Conservation (phyloP, 2,888 invertebrate species). For the Volucella inanis region DNA sequence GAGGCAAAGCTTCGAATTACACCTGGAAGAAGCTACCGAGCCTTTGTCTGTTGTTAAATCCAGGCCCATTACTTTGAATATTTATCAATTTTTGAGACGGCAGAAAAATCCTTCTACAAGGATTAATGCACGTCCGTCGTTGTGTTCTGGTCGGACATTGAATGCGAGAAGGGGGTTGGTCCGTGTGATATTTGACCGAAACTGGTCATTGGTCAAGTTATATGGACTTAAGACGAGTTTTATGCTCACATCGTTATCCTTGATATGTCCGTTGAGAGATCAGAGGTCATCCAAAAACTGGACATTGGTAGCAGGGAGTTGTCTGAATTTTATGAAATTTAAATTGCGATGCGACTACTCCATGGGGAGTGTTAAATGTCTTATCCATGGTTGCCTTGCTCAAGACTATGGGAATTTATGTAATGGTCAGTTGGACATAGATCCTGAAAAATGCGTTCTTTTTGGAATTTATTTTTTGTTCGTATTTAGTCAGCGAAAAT, state of each 20-base stretch:
- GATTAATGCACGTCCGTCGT: slow-evolving; percentile 51
- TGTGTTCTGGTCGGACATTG: slow-evolving; percentile 41
- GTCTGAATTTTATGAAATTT: slow-evolving; percentile 62
- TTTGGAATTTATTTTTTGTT: slow-evolving; percentile 24
- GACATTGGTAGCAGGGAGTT: slow-evolving; percentile 70
- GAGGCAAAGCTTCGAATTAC: slow-evolving; percentile 73
- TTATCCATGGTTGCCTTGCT: slow-evolving; percentile 34
- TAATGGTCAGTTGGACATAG: slow-evolving; percentile 59
- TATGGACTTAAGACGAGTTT: slow-evolving; percentile 67
- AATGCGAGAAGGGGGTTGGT: slow-evolving; percentile 47
- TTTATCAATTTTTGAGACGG: slow-evolving; percentile 57
- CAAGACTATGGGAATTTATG: slow-evolving; percentile 66
- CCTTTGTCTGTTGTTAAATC: slow-evolving; percentile 24
- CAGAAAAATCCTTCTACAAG: slow-evolving; percentile 56
- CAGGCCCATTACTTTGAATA: slow-evolving; percentile 65
- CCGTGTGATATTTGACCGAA: slow-evolving; percentile 65
- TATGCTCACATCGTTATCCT: slow-evolving; percentile 51
- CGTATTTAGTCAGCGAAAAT: slow-evolving; percentile 60
- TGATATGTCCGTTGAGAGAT: slow-evolving; percentile 72
- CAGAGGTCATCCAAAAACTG: slow-evolving; percentile 74
- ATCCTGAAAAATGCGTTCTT: slow-evolving; percentile 60
- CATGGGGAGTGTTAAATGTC: slow-evolving; percentile 70
- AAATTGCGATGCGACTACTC: slow-evolving; percentile 66
- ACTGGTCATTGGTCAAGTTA: slow-evolving; percentile 73
- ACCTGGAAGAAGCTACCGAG: slow-evolving; percentile 69